Conservation (phyloP, 2,113 vertebrate genomes). For the Maccullochella peelii region DNA sequence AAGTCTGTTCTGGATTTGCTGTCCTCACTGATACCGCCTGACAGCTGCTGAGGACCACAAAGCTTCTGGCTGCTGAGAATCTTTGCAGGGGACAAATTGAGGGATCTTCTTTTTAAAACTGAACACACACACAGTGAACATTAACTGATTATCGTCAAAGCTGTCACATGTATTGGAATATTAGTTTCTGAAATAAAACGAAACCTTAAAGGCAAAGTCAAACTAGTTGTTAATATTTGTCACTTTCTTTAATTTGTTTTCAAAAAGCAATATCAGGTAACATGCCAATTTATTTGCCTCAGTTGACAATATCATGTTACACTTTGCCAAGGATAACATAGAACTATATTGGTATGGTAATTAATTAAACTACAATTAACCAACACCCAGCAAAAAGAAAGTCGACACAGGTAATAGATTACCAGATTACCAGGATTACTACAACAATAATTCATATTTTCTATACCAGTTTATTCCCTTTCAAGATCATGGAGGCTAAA, state of each 20-base stretch:
- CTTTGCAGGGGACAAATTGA: constrained; percentile 12
- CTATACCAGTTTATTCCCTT: neutral
- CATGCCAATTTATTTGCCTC: neutral
- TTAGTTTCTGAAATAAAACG: neutral
- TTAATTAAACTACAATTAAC: neutral
- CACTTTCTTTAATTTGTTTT: no score
- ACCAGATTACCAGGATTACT: no score
- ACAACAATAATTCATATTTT: no score
- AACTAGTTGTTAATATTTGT: neutral
- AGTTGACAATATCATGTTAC: no score
- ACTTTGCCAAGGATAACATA: neutral
- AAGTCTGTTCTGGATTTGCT: constrained; percentile 40
- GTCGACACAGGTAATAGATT: neutral
- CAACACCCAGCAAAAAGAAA: neutral
- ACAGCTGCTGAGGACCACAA: constrained; percentile 49
- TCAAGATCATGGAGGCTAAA: neutral
- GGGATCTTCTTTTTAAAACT: constrained; percentile 15
- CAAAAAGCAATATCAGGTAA: no score
- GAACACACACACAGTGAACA: neutral
- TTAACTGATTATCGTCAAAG: constrained; percentile 6
- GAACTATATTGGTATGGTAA: neutral
- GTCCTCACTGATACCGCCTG: constrained; percentile 8
- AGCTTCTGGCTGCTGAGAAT: constrained; percentile 15
- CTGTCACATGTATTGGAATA: neutral
- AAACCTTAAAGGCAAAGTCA: neutral